Base-by-base conservation (phyloP, 1,140 invertebrate species). In the Scylla paramamosain region DNA sequence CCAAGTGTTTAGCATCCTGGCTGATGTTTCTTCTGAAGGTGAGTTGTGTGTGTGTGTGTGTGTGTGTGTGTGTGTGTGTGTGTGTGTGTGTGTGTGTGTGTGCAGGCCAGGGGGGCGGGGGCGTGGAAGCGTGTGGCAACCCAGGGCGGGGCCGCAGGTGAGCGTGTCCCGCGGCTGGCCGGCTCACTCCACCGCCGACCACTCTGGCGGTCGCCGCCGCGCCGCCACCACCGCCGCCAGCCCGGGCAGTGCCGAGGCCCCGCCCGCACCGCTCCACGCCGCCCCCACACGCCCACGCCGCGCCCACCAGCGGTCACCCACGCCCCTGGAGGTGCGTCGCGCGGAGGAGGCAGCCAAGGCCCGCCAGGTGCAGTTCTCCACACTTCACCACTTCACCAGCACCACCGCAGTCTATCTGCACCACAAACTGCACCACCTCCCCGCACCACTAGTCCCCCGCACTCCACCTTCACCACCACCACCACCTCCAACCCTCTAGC, bases 131-230 rank as follows among this genome's bases (percentile, higher is more conserved):
- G 92, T 93, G 84, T 93, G 92, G 92, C 92, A 93, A 93, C 92
- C 28, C 48, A 84, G 92, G 92, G 77, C 45, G 82, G 84, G 82
- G 92, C 92, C 45, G 92, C 92, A 93, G 92, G 92, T 93, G 92
- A 93, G 82, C 83, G 83, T 93, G 92, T 59, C 83, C 46, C 92
- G n/a, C 29, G 83, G 83, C 82, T 48, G 83, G 82, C 12, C 92
- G 92, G 82, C 92, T 48, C 92, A 93, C 84, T 93, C 92, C 45
- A 82, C 92, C 92, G 83, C 84, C 45, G 82, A 93, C 92, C 92
- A 52, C 92, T 45, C 82, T 93, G 25, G 31, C 77, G 77, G 46
- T 14, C 14, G 32, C 48, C 88, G 87, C 29, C 29, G 59, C 59
- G 52, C 48, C 90, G 29, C 52, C 59, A 12, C 25, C 31, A 29